Percentiles rank a stretch among this genome's conserved stretches.
phyloP scores from a whole-genome alignment of 2,888 invertebrate genomes.

The Trichacis sp. region DNA sequence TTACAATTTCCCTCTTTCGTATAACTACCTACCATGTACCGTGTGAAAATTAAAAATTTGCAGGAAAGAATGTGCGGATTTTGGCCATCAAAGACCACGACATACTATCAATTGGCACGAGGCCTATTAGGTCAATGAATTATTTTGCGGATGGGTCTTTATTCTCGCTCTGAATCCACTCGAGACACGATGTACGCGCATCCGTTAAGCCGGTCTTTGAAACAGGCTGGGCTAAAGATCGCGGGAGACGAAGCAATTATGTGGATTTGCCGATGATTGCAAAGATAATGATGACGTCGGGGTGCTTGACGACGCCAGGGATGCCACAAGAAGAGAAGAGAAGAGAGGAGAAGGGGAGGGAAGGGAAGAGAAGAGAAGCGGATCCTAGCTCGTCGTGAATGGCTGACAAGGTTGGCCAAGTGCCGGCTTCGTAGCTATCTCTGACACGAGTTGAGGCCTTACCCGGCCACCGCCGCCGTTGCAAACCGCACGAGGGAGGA shows the following conservation, averaged over 20 bases:
- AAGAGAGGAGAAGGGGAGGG: too few species aligned
- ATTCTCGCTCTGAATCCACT: slow-evolving; percentile 34
- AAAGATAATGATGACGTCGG: slow-evolving; percentile 40
- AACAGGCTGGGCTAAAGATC: slow-evolving; percentile 27
- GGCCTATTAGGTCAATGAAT: slow-evolving; percentile 24
- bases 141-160: slow-evolving; percentile 31
- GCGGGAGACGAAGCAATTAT: slow-evolving; percentile 54
- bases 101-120: too few species aligned
- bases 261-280: slow-evolving; percentile 49
- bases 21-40: too few species aligned
- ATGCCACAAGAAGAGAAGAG: slow-evolving; percentile 37
- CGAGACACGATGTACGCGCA: too few species aligned
- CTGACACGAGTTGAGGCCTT: slow-evolving; percentile 1
- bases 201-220: slow-evolving; percentile 28
- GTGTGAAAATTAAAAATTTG: too few species aligned
- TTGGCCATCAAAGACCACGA: too few species aligned
- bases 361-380: too few species aligned
- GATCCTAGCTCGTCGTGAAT: slow-evolving; percentile 6
- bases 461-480: background rate
- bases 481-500: slow-evolving; percentile 36
- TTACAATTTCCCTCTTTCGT: too few species aligned
- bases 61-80: too few species aligned
- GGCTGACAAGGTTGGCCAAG: slow-evolving; percentile 4
- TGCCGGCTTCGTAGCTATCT: slow-evolving; percentile 2
- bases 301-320: slow-evolving; percentile 41